phyloP scores from a whole-genome alignment of 2,888 invertebrate genomes.

The Zygaena filipendulae region DNA sequence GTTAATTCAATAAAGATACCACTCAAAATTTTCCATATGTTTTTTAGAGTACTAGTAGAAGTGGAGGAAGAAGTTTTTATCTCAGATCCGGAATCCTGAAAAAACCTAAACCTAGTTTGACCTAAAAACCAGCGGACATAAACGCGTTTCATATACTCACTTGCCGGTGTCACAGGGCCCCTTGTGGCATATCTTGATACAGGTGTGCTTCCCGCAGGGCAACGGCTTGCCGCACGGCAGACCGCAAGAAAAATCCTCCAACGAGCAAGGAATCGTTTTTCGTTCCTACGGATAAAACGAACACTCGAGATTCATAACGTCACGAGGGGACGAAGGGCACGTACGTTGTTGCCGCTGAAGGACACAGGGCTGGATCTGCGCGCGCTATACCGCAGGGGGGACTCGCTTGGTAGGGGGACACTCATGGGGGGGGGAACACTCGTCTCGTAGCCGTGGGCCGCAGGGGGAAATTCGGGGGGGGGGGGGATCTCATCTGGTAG shows the following conservation, averaged over 20 bases:
- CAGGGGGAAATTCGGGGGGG: constrained; percentile 1
- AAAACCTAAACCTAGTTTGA: too few relatives aligned
- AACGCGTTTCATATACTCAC: constrained; percentile 34
- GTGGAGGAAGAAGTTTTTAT: too few relatives aligned
- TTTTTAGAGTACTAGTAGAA: too few relatives aligned
- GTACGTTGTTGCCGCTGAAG: too few relatives aligned
- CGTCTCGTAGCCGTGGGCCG: constrained; percentile 81
- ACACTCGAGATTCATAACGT: too few relatives aligned
- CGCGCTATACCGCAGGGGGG: constrained; percentile 18
- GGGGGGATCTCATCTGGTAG: neutral
- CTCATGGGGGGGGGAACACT: constrained; percentile 80
- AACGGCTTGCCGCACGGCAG: constrained; percentile 84
- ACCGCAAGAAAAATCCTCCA: constrained; percentile 91
- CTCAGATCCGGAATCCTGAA: too few relatives aligned
- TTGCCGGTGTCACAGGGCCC: constrained; percentile 75
- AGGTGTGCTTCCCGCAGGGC: constrained; percentile 86
- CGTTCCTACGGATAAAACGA: constrained; percentile 68
- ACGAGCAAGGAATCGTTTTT: constrained; percentile 89
- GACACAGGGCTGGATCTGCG: too few relatives aligned
- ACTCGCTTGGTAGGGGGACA: constrained; percentile 82
- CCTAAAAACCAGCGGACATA: too few relatives aligned
- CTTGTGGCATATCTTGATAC: constrained; percentile 82
- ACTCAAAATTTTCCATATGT: too few relatives aligned
- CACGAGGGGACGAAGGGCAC: too few relatives aligned
- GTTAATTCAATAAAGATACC: too few relatives aligned